Base-by-base conservation (phyloP, 2,113 vertebrate genomes). In the Axis porcinus region DNA sequence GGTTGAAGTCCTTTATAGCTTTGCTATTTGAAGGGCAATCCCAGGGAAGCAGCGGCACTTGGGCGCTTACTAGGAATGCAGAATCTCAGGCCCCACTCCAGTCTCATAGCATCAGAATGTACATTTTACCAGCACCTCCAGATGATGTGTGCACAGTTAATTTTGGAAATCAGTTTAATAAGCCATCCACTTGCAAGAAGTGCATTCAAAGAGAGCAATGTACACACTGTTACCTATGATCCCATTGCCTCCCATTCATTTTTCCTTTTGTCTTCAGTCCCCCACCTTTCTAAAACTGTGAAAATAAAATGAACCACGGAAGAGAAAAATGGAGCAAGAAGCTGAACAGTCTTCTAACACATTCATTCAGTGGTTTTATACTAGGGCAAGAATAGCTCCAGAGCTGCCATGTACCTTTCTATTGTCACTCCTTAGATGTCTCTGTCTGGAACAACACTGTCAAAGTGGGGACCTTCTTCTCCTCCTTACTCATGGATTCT, bases 251-350 rank as follows among this genome's bases (percentile, higher is more conserved):
- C 95, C 79, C 84, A 45, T 54, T 90, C 86, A 25, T 98, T 89
- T 96, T 86, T 40, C 19, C 93, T 52, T 95, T 98, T 97, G 96
- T 96, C 95, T 89, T 89, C 55, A n/a, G 28, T 91, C 45, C 36
- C 92, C 45, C 33, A 57, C 6, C 28, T 96, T 86, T 95, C 70
- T 92, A 95, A 98, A 95, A 96, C 86, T 94, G 92, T 96, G 82
- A 97, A 98, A 98, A 98, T 97, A 98, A 99, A 98, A 98, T 97
- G 93, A 50, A 5, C 45, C 84, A 94, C 67, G 91, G 84, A 98
- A 98, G 89, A 98, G 96, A 92, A 98, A 98, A 98, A 96, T 89
- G 95, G 94, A 98, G 97, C 87, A 30, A 97, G 97, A 98, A 98
- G 74, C 94, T 95, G 57, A 98, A 98, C 93, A 98, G 98, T 97